A percentile compares a stretch with the other conserved stretches of the same genome.
phyloP scores from a whole-genome alignment of 2,888 invertebrate species.

The Heliconius erato region DNA sequence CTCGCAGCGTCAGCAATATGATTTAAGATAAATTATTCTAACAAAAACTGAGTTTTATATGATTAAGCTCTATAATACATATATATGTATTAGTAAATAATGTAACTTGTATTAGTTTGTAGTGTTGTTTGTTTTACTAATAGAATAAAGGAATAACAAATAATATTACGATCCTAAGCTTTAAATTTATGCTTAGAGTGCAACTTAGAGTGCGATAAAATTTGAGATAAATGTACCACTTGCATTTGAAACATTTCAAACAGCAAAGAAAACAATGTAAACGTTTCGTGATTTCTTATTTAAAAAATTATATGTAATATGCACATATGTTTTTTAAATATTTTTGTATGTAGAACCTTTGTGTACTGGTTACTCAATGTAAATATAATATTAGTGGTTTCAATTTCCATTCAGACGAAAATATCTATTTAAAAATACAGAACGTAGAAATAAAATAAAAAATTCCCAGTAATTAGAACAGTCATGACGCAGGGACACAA shows the following conservation, averaged over 20 bases:
- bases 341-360: too few relatives aligned
- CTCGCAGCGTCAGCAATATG: too few relatives aligned
- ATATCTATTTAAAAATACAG: too few relatives aligned
- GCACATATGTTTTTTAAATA: too few relatives aligned
- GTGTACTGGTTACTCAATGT: too few relatives aligned
- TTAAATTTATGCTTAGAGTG: neutral
- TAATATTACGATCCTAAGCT: neutral
- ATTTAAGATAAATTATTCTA: neutral
- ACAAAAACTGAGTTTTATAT: too few relatives aligned
- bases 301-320: too few relatives aligned
- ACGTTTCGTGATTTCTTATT: neutral
- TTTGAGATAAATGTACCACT: neutral
- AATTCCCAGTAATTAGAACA: too few relatives aligned
- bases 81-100: neutral
- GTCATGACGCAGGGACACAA: too few relatives aligned
- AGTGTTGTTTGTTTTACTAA: neutral
- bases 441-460: too few relatives aligned
- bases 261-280: conserved; percentile 8
- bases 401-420: too few relatives aligned
- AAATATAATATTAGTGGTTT: too few relatives aligned
- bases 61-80: neutral
- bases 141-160: neutral
- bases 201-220: neutral
- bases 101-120: neutral
- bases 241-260: conserved; percentile 8